Base-by-base conservation (phyloP, 1,140 invertebrate genomes). In the Zaprionus lachaisei region DNA sequence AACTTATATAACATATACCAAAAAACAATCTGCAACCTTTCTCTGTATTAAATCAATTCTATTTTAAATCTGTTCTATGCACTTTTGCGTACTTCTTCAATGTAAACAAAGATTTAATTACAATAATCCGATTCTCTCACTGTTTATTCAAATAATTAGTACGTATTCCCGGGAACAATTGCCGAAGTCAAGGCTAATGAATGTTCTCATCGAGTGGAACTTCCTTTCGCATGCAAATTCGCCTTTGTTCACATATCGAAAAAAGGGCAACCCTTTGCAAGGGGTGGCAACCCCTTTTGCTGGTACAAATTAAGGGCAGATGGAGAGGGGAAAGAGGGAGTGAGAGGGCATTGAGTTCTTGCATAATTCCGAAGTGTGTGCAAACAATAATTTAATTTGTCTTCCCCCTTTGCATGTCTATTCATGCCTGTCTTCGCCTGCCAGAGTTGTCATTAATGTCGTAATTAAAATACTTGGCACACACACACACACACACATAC, bases 321-420 rank as follows among this genome's bases (percentile, higher is more conserved):
- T 12, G 37, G 14, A 38, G 37, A 37, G 37, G 37, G 14, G 14
- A 38, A 38, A 38, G n/a, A n/a, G 41, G 6, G 41, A 17, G 41
- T 6, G n/a, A 17, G 15, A n/a, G 61, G 51, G 38, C 28, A 51
- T 55, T 71, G 11, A 44, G 15, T 41, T 54, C 64, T 80, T 75
- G 62, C 47, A 70, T 66, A 72, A 49, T n/a, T 65, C 49, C 37
- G 9, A 68, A 70, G 68, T 78, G 71, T 77, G 79, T 84, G 41
- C 41, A 90, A 90, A 81, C 85, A 89, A 79, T 89, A 89, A 90
- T 90, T 84, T 65, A 77, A 89, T 89, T 84, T 81, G 4, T 64
- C 60, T 76, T 7, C 9, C 47, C 38, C 38, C 5, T 15, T 41
- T 5, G 15, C 47, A 22, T 49, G 47, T 20, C 44, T 17, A 12